Evolutionary conservation across 2,888 invertebrate genomes (phyloP).

Genomic region (Coenonympha arcania): DNA sequence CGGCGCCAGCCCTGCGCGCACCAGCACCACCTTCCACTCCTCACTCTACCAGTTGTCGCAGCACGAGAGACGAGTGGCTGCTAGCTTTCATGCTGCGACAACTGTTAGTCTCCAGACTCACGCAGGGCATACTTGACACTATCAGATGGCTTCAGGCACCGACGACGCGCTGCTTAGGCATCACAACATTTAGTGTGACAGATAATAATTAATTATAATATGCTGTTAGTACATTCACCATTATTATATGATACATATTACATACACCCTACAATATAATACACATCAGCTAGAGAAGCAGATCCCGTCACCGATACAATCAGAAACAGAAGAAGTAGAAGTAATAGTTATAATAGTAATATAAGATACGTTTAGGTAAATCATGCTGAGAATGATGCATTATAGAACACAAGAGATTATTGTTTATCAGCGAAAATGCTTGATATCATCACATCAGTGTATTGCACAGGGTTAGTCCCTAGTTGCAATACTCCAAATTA

Average conservation of each 20-base stretch:
- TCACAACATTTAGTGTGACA: background rate
- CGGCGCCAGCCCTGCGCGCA: slow-evolving; percentile 34
- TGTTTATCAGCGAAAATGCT: background rate
- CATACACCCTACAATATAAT: background rate
- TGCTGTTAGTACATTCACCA: background rate
- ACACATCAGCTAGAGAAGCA: background rate
- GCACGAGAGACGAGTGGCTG: too few species aligned
- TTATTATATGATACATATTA: too few species aligned
- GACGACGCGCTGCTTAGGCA: background rate
- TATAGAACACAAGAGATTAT: background rate
- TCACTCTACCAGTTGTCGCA: too few species aligned
- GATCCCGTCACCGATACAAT: background rate
- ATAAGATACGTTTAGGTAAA: background rate
- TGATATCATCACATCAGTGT: too few species aligned
- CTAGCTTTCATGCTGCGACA: background rate
- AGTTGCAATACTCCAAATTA: background rate
- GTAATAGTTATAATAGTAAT: too few species aligned
- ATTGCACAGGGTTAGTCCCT: background rate
- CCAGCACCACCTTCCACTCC: slow-evolving; percentile 30
- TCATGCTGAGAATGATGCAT: background rate
- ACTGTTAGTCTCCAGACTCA: background rate
- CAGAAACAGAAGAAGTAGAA: background rate
- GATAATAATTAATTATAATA: too few species aligned
- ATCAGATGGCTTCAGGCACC: slow-evolving; percentile 7
- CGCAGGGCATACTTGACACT: slow-evolving; percentile 14